Evolutionary conservation across 1,140 invertebrate species (phyloP), one percentile per base, ranked within the genome.

Genomic region (Dinoponera quadriceps): DNA sequence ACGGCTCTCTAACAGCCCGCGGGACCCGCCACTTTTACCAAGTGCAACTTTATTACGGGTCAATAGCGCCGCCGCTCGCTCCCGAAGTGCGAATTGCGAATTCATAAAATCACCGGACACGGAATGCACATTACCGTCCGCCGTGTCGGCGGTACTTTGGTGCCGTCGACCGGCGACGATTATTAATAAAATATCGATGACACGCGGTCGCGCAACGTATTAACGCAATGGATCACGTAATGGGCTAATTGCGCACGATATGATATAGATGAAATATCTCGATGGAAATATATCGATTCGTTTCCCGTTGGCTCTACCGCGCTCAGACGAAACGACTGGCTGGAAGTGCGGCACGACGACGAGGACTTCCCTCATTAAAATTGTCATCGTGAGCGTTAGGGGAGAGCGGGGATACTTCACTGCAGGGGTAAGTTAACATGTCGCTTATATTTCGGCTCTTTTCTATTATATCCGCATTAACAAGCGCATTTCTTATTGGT

Each of bases 171-270:
- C n/a, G n/a, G n/a, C n/a, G 38, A 44, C 38, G 38, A 11, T 44
- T 44, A 57, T 80, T 80, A 80, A 80, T 78, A 78, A 78, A 78
- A 78, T 71, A 71, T 80, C 71, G 75, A 69, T 80, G 69, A 69
- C 48, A 48, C 65, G 38, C 75, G 75, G 65, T 71, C 51, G 51
- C 66, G 33, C 27, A n/a, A n/a, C 20, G 20, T 59, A 80, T 71
- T 69, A 69, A 49, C 49, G 75, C 74, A 77, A 77, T 33, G 63
- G 44, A 59, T 57, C 73, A 9, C 51, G 65, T 71, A 80, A 71
- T 66, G 22, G 51, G 25, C 33, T 80, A 69, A 57, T 71, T 80
- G 69, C 55, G 33, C 33, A 65, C 51, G 44, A 80, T 69, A 57
- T 69, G 69, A 78, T 69, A 69, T 25, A 54, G 48, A 51, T 29